Percentiles rank a stretch among this genome's conserved stretches.
Conservation (phyloP, 2,888 invertebrate genomes). For the Agonopterix subpropinquella region DNA sequence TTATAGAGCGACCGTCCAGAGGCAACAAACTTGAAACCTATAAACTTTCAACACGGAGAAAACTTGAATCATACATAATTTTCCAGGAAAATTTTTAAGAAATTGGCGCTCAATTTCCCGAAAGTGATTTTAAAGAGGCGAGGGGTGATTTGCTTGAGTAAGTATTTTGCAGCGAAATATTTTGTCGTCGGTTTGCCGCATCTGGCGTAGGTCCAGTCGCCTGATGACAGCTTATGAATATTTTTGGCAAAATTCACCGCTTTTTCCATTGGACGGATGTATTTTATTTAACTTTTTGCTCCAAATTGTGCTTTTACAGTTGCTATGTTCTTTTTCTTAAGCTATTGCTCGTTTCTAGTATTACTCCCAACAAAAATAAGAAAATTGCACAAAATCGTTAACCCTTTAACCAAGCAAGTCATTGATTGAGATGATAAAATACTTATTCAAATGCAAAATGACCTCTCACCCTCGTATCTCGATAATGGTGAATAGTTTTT, state of each 20-base stretch:
- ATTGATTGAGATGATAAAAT: slow-evolving; percentile 17
- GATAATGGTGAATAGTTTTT: slow-evolving; percentile 28
- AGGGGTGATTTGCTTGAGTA: slow-evolving; percentile 63
- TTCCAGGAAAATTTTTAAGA: slow-evolving; percentile 33
- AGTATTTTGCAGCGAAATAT: slow-evolving; percentile 70
- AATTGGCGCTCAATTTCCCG: slow-evolving; percentile 55
- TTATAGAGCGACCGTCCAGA: neutral
- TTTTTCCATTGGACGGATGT: slow-evolving; percentile 50
- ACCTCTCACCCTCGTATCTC: slow-evolving; percentile 15
- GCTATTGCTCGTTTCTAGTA: neutral
- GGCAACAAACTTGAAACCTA: slow-evolving; percentile 7
- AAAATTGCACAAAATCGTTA: too few relatives aligned
- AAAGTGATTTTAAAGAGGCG: slow-evolving; percentile 64
- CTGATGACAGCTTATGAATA: slow-evolving; percentile 75
- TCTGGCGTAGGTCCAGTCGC: slow-evolving; percentile 71
- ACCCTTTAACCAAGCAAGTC: neutral
- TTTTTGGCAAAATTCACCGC: slow-evolving; percentile 67
- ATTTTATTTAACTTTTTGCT: slow-evolving; percentile 54
- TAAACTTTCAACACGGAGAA: slow-evolving; percentile 10
- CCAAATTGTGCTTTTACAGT: slow-evolving; percentile 5
- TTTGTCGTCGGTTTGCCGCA: slow-evolving; percentile 67
- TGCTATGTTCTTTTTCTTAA: neutral
- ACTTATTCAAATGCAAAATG: slow-evolving; percentile 15
- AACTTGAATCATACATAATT: slow-evolving; percentile 33
- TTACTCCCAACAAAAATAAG: neutral